These are phyloP conservation scores for Strigops habroptila DNA, from an alignment of 2,113 vertebrate genomes.

Conservation along the genomic window DNA sequence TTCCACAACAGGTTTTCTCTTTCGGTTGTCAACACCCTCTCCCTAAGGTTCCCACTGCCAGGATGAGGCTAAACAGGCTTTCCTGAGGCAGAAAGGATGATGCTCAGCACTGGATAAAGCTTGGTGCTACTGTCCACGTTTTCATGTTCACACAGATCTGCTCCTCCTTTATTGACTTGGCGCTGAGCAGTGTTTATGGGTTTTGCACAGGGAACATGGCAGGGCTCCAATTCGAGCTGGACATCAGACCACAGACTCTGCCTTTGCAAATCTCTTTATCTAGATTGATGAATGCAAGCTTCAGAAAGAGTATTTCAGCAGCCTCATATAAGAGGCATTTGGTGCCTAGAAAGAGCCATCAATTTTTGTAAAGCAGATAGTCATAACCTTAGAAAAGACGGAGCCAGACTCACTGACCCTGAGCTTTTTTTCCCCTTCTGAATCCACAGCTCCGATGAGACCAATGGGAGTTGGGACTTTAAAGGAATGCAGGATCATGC, in stretches of 20 bases:
- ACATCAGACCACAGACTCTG: not conserved
- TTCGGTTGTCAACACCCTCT: not conserved
- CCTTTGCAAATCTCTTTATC: not conserved
- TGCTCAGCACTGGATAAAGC: not conserved
- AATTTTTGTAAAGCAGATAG: constrained; percentile 7
- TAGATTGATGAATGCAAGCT: constrained; percentile 18
- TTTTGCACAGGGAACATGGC: not conserved
- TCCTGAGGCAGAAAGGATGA: not conserved
- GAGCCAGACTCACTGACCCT: not conserved
- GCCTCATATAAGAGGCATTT: not conserved
- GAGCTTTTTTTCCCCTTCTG: not conserved
- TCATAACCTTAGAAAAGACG: not conserved
- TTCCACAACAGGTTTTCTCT: not conserved
- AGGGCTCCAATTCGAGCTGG: not conserved
- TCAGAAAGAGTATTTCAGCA: constrained; percentile 26
- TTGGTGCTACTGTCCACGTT: not conserved
- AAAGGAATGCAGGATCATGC: not conserved
- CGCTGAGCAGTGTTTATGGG: not conserved
- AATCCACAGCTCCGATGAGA: not conserved
- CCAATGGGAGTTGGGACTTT: not conserved
- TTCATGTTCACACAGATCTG: not conserved
- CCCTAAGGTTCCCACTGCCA: not conserved
- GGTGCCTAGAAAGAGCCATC: constrained; percentile 2
- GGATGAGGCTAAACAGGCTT: not conserved
- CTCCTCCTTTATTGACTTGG: not conserved